Base-by-base conservation (phyloP, 2,113 vertebrate genomes). In the Pelecanus crispus region DNA sequence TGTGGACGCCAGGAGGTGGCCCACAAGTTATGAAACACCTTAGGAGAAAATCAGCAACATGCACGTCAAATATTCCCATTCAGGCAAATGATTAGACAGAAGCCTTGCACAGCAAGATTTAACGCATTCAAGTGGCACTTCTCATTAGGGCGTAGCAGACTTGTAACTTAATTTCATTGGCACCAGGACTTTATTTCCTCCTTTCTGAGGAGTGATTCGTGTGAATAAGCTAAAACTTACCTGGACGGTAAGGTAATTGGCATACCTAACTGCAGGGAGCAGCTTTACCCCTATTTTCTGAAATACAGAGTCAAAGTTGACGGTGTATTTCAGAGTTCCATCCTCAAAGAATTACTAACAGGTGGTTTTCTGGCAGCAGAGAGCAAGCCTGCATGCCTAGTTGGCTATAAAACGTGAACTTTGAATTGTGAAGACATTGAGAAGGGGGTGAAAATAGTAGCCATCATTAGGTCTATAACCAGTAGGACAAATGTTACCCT, bases 331-430 rank as follows among this genome's bases (percentile, higher is more conserved):
- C 31, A 53, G 63, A 94, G 47, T 32, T 36, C 29, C 1, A 7
- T 80, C 62, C 77, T 84, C 18, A 49, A 79, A 58, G 32, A 53
- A 45, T 29, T 81, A 58, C 83, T 62, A 40, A 8, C 5, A 45
- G 36, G 56, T 68, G 38, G 17, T 75, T 89, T 94, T 90, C 81
- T 88, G 89, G 81, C 80, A 86, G 83, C 67, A 49, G 72, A 77
- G 81, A 89, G 40, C 53, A 65, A 88, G 49, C 52, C 55, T 74
- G 53, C 68, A 32, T 7, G 92, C 90, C 47, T 91, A 45, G 38
- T 74, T 87, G 63, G 78, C 75, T 91, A 66, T 97, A 93, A 96
- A 97, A 92, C 8, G 49, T 96, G 97, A 97, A 95, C 97, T 97
- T 97, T 97, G 96, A 94, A 55, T 95, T 83, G 80, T 83, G 92